Evolutionary conservation across 53 echinoderm and acorn worm genomes (phyloP).

Genomic region (Zoroaster sp.): DNA sequence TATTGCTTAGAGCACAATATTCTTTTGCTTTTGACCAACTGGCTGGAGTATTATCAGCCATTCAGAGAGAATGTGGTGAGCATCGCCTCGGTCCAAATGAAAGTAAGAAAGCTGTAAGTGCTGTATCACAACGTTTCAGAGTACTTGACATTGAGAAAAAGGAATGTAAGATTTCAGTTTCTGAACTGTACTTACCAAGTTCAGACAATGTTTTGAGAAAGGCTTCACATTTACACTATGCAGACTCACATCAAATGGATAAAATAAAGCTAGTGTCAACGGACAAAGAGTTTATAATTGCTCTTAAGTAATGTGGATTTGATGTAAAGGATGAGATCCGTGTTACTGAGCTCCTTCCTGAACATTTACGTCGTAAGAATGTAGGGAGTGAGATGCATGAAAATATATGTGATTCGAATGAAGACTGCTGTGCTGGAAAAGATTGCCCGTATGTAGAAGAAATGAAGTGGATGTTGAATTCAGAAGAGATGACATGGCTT

Average conservation of each 20-base stretch:
- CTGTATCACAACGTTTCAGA: not conserved
- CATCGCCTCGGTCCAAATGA: conserved; percentile 32
- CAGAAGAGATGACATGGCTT: conserved; percentile 51
- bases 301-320: conserved; percentile 37
- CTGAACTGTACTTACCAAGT: conserved; percentile 30
- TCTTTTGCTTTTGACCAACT: conserved; percentile 30
- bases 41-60: conserved; percentile 14
- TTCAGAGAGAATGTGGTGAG: not conserved
- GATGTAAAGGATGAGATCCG: not conserved
- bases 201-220: not conserved
- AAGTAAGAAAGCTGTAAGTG: not conserved
- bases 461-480: conserved; percentile 20
- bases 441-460: conserved; percentile 12
- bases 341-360: conserved; percentile 34
- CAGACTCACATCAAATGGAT: conserved; percentile 1
- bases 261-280: not conserved
- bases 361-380: conserved; percentile 19
- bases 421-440: conserved; percentile 21
- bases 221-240: conserved; percentile 13
- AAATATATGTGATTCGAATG: not conserved
- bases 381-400: conserved; percentile 21
- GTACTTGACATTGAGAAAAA: not conserved
- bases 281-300: conserved; percentile 23
- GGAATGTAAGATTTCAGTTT: not conserved
- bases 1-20: conserved; percentile 11